Evolutionary conservation across 2,113 vertebrate genomes (phyloP), one percentile per base, ranked within the genome.

Genomic region (Delphinus delphis): DNA sequence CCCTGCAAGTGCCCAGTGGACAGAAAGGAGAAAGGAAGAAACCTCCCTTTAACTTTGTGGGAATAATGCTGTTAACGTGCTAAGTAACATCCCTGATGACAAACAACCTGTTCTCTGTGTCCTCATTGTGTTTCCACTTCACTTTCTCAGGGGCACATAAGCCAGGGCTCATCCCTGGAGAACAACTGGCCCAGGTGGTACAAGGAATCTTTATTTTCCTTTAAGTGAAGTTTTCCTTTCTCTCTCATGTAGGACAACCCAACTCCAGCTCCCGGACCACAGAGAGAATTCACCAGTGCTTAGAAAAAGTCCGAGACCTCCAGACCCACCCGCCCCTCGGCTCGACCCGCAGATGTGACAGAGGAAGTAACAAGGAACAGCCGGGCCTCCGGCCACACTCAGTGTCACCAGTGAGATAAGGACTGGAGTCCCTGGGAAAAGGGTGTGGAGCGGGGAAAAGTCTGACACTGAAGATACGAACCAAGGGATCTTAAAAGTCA

Each of bases 311-410:
- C 20, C 0, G 6, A 33, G 44, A 18, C 71, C 12, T 38, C 17
- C 67, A 41, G 82, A 4, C 1, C 13, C 87, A 11, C 25, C 31
- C 2, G 14, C 2, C 38, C 36, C 12, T 9, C 0, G 1, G 15
- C 21, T 5, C 0, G 3, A 18, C 50, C 41, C 15, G 1, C 1
- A 0, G 91, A 33, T 1, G 0, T 53, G 31, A 20, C 4, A 7
- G 63, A 6, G 86, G 8, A 28, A 26, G 41, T 44, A 26, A 36
- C 1, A 2, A 31, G 53, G 50, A n/a, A 3, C 6, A 5, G 10
- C 28, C 0, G 1, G 3, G 26, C 28, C 31, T 80, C 50, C 3
- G 0, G n/a, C 21, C 73, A 21, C 1, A 5, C 7, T 15, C 26
- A 33, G 6, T 0, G 8, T 31, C 7, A 5, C 11, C 0, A 0